These are phyloP conservation scores for Sphaerodactylus townsendi DNA, from an alignment of 2,113 vertebrate species.

Conservation along the genomic window DNA sequence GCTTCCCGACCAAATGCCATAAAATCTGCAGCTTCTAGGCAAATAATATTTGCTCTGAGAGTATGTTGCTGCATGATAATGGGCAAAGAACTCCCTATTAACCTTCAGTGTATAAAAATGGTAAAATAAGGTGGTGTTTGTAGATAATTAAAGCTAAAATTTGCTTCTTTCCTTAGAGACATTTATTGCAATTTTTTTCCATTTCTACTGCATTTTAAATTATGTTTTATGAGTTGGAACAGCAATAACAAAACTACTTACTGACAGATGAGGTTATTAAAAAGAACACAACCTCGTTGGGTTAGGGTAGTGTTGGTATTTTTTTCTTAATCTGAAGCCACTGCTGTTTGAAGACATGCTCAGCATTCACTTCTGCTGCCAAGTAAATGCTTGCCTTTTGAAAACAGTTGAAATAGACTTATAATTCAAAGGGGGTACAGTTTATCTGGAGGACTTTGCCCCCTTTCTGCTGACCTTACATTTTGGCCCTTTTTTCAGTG, in stretches of 20 bases:
- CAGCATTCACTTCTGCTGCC: not conserved
- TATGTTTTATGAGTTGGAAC: slow-evolving; percentile 52
- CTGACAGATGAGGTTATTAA: slow-evolving; percentile 16
- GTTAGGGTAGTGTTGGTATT: slow-evolving; percentile 3
- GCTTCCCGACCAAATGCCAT: slow-evolving; percentile 35
- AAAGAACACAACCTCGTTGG: slow-evolving; percentile 13
- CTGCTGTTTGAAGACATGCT: not conserved
- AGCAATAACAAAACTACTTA: slow-evolving; percentile 48
- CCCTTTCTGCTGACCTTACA: not conserved
- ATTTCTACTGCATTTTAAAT: slow-evolving; percentile 45
- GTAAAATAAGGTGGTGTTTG: slow-evolving; percentile 39
- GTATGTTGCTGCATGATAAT: slow-evolving; percentile 30
- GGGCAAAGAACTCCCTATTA: slow-evolving; percentile 36
- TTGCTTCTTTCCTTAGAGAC: slow-evolving; percentile 26
- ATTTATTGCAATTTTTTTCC: slow-evolving; percentile 30
- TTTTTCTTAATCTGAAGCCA: slow-evolving; percentile 33
- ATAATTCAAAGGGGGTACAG: not conserved
- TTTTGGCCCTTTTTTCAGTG: not conserved
- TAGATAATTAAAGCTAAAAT: slow-evolving; percentile 58
- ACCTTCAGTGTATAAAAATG: slow-evolving; percentile 42
- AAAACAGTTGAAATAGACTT: not conserved
- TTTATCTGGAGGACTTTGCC: not conserved
- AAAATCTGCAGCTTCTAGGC: slow-evolving; percentile 45
- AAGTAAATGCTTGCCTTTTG: slow-evolving; percentile 1
- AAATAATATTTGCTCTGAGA: slow-evolving; percentile 54